phyloP scores from a whole-genome alignment of 23 tunicate species.

The Pegea sp. region DNA sequence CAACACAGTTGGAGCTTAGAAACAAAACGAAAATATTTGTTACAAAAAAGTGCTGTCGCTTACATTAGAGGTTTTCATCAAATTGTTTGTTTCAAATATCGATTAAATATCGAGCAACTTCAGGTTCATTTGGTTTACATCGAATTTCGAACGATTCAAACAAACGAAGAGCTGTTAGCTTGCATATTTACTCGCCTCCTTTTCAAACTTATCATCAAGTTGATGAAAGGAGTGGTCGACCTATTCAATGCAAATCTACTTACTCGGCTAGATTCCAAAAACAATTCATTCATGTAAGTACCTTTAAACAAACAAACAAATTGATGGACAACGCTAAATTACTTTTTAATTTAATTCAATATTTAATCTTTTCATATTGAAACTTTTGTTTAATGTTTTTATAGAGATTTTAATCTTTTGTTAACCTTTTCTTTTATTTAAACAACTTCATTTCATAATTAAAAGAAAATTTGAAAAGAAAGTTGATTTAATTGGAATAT shows the following conservation, averaged over 20 bases:
- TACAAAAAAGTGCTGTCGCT: constrained; percentile 32
- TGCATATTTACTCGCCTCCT: constrained; percentile 84
- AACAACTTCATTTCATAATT: too few species aligned
- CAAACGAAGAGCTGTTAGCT: constrained; percentile 44
- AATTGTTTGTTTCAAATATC: not conserved
- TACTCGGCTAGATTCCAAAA: constrained; percentile 45
- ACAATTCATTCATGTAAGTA: constrained; percentile 8
- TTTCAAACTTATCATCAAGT: constrained; percentile 52
- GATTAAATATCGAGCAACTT: not conserved
- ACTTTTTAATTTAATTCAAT: too few species aligned
- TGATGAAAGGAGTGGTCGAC: constrained; percentile 63
- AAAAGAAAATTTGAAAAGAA: too few species aligned
- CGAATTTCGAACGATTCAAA: constrained; percentile 47
- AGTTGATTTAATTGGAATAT: too few species aligned
- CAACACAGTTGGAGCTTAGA: not conserved
- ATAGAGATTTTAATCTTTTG: too few species aligned
- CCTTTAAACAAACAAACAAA: too few species aligned
- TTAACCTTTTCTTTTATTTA: too few species aligned
- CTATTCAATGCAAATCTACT: constrained; percentile 45
- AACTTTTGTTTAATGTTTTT: too few species aligned
- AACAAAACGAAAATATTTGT: not conserved
- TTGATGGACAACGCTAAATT: too few species aligned
- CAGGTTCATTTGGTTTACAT: constrained; percentile 81
- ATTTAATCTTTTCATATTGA: too few species aligned
- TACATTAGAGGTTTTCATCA: constrained; percentile 50